Evolutionary conservation across 2,113 vertebrate genomes (phyloP).

Genomic region (Sceloporus tristichus): DNA sequence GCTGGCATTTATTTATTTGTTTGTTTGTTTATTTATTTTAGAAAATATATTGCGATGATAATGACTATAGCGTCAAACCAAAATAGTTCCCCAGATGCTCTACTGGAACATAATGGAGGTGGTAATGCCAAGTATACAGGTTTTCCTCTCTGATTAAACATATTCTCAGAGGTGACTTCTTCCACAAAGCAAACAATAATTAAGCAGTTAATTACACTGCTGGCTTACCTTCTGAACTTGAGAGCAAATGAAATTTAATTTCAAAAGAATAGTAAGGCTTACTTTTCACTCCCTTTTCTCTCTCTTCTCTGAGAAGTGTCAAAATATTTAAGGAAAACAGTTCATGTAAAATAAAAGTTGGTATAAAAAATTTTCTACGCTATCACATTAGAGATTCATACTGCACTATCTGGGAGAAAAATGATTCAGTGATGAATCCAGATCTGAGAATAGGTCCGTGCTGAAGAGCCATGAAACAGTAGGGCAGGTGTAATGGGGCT

Average conservation of each 20-base stretch:
- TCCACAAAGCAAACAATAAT: slow-evolving; percentile 58
- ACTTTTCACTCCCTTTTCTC: slow-evolving; percentile 2
- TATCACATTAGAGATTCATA: too few species aligned
- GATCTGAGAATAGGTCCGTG: background rate
- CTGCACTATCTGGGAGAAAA: background rate
- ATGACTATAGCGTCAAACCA: slow-evolving; percentile 37
- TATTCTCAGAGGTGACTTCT: slow-evolving; percentile 48
- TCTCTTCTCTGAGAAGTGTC: background rate
- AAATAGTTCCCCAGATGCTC: slow-evolving; percentile 49
- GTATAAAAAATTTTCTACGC: background rate
- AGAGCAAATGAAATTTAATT: slow-evolving; percentile 31
- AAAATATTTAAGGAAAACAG: background rate
- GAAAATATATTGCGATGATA: slow-evolving; percentile 55
- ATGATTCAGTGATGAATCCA: background rate
- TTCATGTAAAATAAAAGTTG: background rate
- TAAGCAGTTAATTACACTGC: slow-evolving; percentile 51
- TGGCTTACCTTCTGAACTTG: slow-evolving; percentile 35
- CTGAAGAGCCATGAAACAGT: background rate
- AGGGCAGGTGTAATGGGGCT: background rate
- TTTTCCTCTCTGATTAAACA: slow-evolving; percentile 54
- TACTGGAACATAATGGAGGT: slow-evolving; percentile 41
- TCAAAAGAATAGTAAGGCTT: slow-evolving; percentile 9
- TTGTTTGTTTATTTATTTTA: background rate
- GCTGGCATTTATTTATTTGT: slow-evolving; percentile 2
- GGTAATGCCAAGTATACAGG: slow-evolving; percentile 43